A percentile compares a stretch with the other conserved stretches of the same genome.
Evolutionary conservation across 2,113 vertebrate species (phyloP).

Genomic region (Calypte anna): DNA sequence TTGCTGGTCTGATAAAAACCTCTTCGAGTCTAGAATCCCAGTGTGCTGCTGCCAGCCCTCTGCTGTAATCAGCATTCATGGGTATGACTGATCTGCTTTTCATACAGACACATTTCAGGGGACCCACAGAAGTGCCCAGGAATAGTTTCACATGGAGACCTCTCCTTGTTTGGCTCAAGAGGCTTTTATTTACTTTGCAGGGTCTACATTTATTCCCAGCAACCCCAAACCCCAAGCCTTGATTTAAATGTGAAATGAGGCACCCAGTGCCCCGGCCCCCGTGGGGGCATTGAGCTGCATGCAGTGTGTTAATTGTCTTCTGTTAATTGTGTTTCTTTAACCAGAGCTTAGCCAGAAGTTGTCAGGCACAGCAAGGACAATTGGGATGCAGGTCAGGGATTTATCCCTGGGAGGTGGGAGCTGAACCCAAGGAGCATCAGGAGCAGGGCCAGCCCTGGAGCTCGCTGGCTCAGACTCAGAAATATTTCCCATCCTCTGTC

Average conservation of each 20-base stretch:
- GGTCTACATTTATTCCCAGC: not conserved
- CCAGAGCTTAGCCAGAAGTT: not conserved
- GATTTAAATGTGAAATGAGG: not conserved
- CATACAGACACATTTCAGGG: accelerated
- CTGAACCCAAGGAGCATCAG: not conserved
- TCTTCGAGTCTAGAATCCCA: accelerated
- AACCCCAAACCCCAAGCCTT: not conserved
- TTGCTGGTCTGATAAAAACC: accelerated
- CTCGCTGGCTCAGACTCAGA: accelerated
- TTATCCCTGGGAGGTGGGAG: too few relatives aligned
- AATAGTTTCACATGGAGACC: not conserved
- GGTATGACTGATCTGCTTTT: accelerated
- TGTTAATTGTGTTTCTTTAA: not conserved
- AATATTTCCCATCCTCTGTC: not conserved
- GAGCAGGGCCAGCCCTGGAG: not conserved
- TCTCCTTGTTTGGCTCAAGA: not conserved
- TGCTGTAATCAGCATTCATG: not conserved
- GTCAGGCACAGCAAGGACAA: not conserved
- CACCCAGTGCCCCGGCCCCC: not conserved
- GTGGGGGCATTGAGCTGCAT: not conserved
- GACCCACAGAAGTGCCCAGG: too few relatives aligned
- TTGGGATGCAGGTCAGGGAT: not conserved
- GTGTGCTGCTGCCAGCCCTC: not conserved
- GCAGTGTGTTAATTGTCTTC: not conserved
- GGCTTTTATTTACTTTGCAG: not conserved